Conservation (phyloP, 2,113 vertebrate genomes). For the Girardinichthys multiradiatus region DNA sequence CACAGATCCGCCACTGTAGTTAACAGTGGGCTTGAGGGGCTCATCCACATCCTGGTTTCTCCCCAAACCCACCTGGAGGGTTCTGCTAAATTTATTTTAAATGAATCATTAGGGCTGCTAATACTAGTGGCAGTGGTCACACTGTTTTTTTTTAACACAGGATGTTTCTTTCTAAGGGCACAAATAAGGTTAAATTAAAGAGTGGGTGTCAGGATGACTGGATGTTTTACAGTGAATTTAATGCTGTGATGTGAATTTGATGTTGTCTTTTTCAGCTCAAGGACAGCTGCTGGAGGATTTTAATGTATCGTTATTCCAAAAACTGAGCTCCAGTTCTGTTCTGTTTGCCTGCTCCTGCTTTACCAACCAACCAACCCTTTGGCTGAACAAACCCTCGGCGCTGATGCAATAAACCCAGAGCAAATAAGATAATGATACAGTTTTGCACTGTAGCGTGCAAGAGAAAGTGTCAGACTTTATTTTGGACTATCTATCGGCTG, state of each 20-base stretch:
- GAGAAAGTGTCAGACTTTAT: constrained; percentile 40
- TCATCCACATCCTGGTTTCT: no score
- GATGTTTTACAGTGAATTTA: neutral
- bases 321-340: constrained; percentile 25
- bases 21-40: no score
- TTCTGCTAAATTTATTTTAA: no score
- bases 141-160: no score
- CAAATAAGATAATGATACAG: constrained; percentile 32
- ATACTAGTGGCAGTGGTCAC: no score
- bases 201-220: no score
- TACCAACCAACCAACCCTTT: constrained; percentile 4
- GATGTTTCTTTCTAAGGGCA: no score
- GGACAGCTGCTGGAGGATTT: constrained; percentile 8
- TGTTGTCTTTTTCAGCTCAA: no score
- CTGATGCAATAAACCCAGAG: constrained; percentile 12
- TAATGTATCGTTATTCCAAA: constrained; percentile 14
- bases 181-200: no score
- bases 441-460: constrained; percentile 25
- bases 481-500: constrained; percentile 17
- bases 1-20: no score
- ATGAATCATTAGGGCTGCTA: no score
- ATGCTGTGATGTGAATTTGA: neutral
- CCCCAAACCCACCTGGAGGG: no score
- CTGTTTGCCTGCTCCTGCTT: neutral
- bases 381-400: constrained; percentile 17